Base-by-base conservation (phyloP, 2,888 invertebrate genomes). In the Busseola fusca region DNA sequence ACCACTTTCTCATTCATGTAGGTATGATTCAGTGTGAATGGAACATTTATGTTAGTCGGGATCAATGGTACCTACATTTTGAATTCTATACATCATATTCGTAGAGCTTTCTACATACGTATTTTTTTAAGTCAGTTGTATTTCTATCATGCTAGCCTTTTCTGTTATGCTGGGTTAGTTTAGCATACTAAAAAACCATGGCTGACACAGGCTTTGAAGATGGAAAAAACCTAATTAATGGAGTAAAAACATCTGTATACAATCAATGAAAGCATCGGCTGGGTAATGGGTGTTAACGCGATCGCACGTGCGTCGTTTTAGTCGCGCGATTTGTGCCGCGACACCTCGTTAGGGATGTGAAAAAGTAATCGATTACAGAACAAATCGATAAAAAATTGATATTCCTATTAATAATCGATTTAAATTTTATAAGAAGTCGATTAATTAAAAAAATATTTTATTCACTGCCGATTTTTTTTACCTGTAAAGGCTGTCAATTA, bases 261-360 rank as follows among this genome's bases (percentile, higher is more conserved):
- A 72, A 78, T 68, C 73, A 68, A 67, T 66, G 63, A 65, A 64
- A 67, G 70, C 50, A 76, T 69, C 64, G 56, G 34, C 40, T 69
- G 72, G 72, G 72, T 64, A 81, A 84, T 76, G 76, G 72, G 78
- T 83, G 85, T 78, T 60, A 72, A 79, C 74, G 64, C 48, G 74
- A 65, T 78, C 69, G 87, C 80, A 78, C 84, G 84, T 81, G 77
- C 73, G 78, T 74, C 80, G 75, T 70, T 85, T 81, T 78, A 74
- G 81, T 79, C 84, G 85, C 74, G 76, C 85, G 86, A 85, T 86
- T 86, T 84, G 80, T 80, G 78, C 64, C 74, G 79, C 73, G 78
- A 69, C 76, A 79, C 70, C 69, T 83, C 78, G 78, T 78, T 83
- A 75, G 74, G n/a, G n/a, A n/a, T n/a, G n/a, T n/a, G n/a, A n/a